Conservation (phyloP, 1,140 invertebrate species). For the Acyrthosiphon pisum region DNA sequence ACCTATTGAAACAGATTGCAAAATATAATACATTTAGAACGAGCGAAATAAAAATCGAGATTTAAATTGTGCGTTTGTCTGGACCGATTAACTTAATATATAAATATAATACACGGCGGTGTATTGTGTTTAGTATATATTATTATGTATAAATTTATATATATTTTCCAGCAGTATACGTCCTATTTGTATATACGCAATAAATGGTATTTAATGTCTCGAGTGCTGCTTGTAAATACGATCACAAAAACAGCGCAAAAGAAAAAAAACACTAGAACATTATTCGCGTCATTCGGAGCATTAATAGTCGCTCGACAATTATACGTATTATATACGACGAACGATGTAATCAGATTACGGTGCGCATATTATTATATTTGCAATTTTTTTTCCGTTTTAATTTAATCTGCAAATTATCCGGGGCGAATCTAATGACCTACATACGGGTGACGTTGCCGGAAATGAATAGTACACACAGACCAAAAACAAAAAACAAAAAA, state of each 20-base stretch:
- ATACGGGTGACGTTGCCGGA: not conserved
- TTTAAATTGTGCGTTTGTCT: not conserved
- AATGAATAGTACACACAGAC: not conserved
- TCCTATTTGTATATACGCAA: not conserved
- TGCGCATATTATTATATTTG: not conserved
- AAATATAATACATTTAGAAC: not conserved
- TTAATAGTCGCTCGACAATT: constrained; percentile 9
- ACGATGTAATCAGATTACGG: not conserved
- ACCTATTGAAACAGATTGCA: not conserved
- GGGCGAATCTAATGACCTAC: not conserved
- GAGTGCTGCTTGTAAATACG: not conserved
- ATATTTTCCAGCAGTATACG: not conserved
- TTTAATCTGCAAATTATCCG: not conserved
- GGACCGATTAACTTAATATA: not conserved
- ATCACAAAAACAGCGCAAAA: not conserved
- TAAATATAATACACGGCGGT: not conserved
- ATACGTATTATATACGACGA: not conserved
- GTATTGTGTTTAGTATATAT: not conserved
- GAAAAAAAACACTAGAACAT: not conserved
- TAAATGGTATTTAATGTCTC: not conserved
- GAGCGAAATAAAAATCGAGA: not conserved
- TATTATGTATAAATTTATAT: not conserved
- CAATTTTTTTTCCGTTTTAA: not conserved
- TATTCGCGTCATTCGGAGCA: not conserved
- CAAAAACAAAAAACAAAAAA: not conserved